A percentile compares a stretch with the other conserved stretches of the same genome.
phyloP scores from a whole-genome alignment of 2,797 vertebrate species.

The Gila robusta region DNA sequence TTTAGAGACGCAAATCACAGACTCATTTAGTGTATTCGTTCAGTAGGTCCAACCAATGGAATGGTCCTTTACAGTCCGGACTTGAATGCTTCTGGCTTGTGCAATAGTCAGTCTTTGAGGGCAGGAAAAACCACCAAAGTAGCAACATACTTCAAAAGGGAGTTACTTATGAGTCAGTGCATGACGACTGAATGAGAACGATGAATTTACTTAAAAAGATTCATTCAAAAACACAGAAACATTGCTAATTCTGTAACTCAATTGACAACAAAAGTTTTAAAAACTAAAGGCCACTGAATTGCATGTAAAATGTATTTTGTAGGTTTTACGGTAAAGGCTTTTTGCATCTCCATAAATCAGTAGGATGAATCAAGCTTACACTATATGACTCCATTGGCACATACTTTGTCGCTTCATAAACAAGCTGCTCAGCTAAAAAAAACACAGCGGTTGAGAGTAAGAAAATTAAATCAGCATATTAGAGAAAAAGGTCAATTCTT shows the following conservation, averaged over 20 bases:
- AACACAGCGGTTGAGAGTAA: neutral
- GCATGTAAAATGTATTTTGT: neutral
- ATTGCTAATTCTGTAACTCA: neutral
- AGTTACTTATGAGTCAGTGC: neutral
- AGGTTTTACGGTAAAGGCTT: neutral
- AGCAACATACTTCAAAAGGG: neutral
- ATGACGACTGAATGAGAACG: neutral
- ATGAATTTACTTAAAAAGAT: neutral
- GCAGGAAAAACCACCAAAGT: neutral
- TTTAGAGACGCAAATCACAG: neutral
- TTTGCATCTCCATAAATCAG: conserved; percentile 12
- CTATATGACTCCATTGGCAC: neutral
- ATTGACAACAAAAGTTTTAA: neutral
- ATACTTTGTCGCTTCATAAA: conserved; percentile 29
- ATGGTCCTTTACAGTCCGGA: too few relatives aligned
- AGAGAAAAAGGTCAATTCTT: conserved; percentile 7
- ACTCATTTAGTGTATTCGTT: neutral
- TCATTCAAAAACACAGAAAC: neutral
- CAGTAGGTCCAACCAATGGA: neutral
- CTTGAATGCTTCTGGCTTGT: neutral
- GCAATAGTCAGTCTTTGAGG: neutral
- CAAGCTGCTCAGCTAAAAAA: neutral
- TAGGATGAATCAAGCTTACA: neutral
- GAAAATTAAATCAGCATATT: conserved; percentile 19
- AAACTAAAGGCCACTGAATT: conserved; percentile 9